Base-by-base conservation (phyloP, 1,140 invertebrate genomes). In the Galendromus occidentalis region DNA sequence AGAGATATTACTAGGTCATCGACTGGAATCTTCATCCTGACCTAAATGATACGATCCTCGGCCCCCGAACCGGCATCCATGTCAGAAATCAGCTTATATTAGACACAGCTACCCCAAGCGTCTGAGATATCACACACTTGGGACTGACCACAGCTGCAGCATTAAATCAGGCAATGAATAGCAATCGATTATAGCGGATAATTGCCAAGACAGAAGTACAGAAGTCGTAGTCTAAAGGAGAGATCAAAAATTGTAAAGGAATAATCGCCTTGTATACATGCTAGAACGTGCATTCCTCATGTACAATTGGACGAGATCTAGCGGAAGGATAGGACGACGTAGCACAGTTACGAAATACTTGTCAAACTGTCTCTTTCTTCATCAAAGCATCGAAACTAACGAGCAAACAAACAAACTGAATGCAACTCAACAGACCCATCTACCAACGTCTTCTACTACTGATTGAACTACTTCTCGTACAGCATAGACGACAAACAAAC, bases 321-420 rank as follows among this genome's bases (percentile, higher is more conserved):
- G 51, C 51, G 51, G 51, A 59, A 14, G 51, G 51, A 59, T 59
- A 59, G 22, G 51, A 59, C 51, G 14, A 59, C 22, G 51, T 59
- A 59, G 51, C 14, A 59, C 51, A 59, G 22, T 59, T 20, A 59
- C 14, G 33, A 22, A 59, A 59, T 33, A 59, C 28, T 22, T 47
- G 28, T 22, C 45, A 22, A 22, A 20, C 18, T 47, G 18, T 47
- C 28, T 47, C 14, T 33, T 14, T 17, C 33, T 25, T 29, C 18
- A 6, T 7, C 14, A 59, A 25, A 59, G 22, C 22, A 25, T 25
- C 22, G 33, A 25, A 59, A 59, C n/a, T n/a, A n/a, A n/a, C 51
- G 28, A 47, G 7, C 18, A 22, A 22, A 47, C 18, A 47, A 22
- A 28, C 25, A 47, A 20, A 47, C 45, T 14, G 14, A 22, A 47